These are phyloP conservation scores for Ophion ventricosus DNA, from an alignment of 2,888 invertebrate genomes.

Conservation along the genomic window DNA sequence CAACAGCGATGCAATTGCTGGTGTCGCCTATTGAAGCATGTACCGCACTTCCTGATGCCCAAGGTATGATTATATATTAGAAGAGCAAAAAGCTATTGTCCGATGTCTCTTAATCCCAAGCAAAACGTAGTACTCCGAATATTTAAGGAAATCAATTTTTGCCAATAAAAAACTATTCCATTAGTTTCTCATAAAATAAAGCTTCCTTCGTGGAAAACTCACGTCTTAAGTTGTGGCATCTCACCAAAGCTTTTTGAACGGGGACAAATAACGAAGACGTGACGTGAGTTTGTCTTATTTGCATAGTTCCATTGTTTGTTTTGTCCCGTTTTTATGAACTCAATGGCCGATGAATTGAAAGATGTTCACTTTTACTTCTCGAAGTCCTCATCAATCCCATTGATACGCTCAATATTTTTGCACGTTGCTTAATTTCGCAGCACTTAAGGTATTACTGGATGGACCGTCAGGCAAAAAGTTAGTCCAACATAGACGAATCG, in stretches of 20 bases:
- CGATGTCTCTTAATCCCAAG: background rate
- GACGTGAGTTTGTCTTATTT: too few species aligned
- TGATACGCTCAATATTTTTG: too few species aligned
- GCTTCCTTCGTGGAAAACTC: background rate
- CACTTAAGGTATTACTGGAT: too few species aligned
- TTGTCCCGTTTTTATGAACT: too few species aligned
- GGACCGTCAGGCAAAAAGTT: too few species aligned
- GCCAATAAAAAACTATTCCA: background rate
- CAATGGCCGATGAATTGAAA: too few species aligned
- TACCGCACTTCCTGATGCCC: slow-evolving; percentile 72
- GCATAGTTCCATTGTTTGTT: too few species aligned
- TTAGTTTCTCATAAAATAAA: background rate
- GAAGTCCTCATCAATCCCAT: too few species aligned
- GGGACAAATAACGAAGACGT: background rate
- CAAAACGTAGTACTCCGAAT: background rate
- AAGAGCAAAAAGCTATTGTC: background rate
- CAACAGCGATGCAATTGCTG: slow-evolving; percentile 69
- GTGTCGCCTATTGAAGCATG: slow-evolving; percentile 73
- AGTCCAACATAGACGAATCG: too few species aligned
- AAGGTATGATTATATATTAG: slow-evolving; percentile 71
- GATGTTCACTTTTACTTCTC: too few species aligned
- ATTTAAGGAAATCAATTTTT: background rate
- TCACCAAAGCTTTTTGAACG: background rate
- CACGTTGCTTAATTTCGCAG: too few species aligned
- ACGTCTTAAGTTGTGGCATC: too few species aligned